Conservation (phyloP, 2,797 vertebrate species). For the Chloroceryle amazona region DNA sequence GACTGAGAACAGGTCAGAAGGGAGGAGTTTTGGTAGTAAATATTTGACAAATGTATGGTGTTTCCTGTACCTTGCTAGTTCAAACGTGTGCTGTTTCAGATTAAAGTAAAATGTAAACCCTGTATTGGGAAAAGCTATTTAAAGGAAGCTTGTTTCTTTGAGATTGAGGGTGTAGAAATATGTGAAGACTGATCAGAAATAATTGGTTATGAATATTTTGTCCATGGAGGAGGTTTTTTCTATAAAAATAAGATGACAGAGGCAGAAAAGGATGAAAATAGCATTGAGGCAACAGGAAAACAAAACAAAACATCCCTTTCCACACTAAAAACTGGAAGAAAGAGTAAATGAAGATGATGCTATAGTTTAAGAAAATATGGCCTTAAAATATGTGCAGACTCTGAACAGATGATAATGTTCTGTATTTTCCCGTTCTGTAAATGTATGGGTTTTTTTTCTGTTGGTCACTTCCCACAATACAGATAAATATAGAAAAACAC, state of each 20-base stretch:
- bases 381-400: background rate
- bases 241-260: background rate
- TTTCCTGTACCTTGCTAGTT: background rate
- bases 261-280: background rate
- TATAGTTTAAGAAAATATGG: background rate
- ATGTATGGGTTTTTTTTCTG: background rate
- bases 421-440: background rate
- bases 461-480: background rate
- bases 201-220: constrained; percentile 54
- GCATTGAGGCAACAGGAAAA: background rate
- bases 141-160: background rate
- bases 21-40: background rate
- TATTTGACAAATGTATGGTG: background rate
- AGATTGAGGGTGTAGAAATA: background rate
- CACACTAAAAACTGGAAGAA: background rate
- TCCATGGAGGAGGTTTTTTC: background rate
- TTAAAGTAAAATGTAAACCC: background rate
- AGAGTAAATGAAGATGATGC: background rate
- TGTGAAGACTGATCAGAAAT: constrained; percentile 21
- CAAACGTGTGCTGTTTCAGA: background rate
- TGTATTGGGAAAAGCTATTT: constrained; percentile 26
- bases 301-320: no score
- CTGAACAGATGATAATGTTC: background rate
- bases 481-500: background rate
- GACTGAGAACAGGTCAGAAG: background rate